A percentile compares a stretch with the other conserved stretches of the same genome.
Evolutionary conservation across 1,140 invertebrate genomes (phyloP).

Genomic region (Aphelenchoides besseyi): DNA sequence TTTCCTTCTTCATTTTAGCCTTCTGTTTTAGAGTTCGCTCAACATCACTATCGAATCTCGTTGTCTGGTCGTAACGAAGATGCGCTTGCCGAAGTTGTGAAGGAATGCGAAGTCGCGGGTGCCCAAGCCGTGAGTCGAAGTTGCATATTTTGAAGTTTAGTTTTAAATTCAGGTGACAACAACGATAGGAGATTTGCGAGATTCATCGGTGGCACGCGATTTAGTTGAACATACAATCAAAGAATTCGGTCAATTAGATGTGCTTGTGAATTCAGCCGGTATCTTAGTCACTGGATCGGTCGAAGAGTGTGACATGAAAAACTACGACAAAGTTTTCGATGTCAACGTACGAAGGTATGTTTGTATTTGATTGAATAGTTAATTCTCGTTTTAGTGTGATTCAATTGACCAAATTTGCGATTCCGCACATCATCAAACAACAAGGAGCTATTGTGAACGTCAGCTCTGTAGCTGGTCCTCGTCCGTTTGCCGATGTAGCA

Average conservation of each 20-base stretch:
- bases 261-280: conserved; percentile 78
- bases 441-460: conserved; percentile 86
- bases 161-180: conserved; percentile 46
- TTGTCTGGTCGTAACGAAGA: conserved; percentile 75
- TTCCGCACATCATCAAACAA: conserved; percentile 76
- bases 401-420: conserved; percentile 72
- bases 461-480: conserved; percentile 75
- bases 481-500: conserved; percentile 66
- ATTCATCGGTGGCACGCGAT: conserved; percentile 32
- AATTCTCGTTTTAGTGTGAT: conserved; percentile 37
- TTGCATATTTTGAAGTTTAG: too few species aligned
- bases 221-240: conserved; percentile 40
- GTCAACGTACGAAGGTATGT: conserved; percentile 72
- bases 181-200: conserved; percentile 56
- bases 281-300: conserved; percentile 77
- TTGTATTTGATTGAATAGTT: conserved; percentile 65
- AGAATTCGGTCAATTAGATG: conserved; percentile 40
- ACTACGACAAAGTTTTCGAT: conserved; percentile 77
- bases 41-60: conserved; percentile 71
- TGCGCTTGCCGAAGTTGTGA: conserved; percentile 70
- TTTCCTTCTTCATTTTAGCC: too few species aligned
- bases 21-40: conserved; percentile 73
- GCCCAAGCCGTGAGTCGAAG: conserved; percentile 34
- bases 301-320: conserved; percentile 76
- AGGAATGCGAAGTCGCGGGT: conserved; percentile 67